Percentiles rank a stretch among this genome's conserved stretches.
Evolutionary conservation across 2,797 vertebrate species (phyloP).

Genomic region (Cossypha heuglini): DNA sequence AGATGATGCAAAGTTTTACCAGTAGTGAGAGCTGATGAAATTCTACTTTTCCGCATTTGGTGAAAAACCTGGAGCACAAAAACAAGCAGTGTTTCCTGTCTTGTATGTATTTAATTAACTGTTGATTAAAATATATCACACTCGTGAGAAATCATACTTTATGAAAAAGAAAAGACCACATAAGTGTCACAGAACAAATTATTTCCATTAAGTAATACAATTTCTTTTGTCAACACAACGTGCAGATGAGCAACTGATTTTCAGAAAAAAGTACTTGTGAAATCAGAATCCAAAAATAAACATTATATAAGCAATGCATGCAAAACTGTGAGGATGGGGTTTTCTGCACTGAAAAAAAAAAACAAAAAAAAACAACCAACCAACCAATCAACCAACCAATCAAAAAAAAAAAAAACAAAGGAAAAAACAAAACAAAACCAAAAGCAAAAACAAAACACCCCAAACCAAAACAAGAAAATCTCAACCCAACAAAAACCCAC

Average conservation of each 20-base stretch:
- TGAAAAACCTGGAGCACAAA: not conserved
- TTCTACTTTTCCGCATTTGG: not conserved
- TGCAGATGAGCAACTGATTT: not conserved
- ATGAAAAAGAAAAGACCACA: not conserved
- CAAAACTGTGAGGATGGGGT: not conserved
- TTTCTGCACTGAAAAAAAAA: accelerated
- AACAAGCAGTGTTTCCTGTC: not conserved
- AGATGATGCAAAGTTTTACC: not conserved
- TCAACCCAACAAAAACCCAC: not conserved
- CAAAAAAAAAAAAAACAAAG: not conserved
- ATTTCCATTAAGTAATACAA: not conserved
- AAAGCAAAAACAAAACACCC: not conserved
- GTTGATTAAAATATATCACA: not conserved
- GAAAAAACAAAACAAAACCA: not conserved
- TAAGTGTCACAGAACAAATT: not conserved
- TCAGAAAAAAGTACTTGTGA: not conserved
- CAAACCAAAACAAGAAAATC: not conserved
- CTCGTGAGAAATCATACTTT: not conserved
- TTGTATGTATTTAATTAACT: not conserved
- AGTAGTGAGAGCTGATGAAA: not conserved
- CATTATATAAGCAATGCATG: accelerated
- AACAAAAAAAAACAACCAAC: too few species aligned
- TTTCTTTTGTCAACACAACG: not conserved
- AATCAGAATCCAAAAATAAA: not conserved
- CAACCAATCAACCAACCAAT: not conserved